These are phyloP conservation scores for Pempheris klunzingeri DNA, from an alignment of 2,797 vertebrate species.

Conservation along the genomic window DNA sequence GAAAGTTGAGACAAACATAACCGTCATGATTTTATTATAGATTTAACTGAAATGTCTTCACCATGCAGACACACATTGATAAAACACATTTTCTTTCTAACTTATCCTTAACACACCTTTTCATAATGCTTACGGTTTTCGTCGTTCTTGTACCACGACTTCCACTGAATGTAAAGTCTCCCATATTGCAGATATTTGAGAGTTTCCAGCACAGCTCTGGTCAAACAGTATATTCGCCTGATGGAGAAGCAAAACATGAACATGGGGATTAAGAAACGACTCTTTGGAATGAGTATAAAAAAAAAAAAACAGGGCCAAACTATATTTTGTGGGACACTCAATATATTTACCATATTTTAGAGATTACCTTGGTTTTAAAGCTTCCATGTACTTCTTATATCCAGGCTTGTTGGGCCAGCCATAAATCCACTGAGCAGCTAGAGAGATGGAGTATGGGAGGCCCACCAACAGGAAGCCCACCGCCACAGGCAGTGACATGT, in stretches of 20 bases:
- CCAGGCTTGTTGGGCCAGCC: slow-evolving; percentile 85
- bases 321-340: background rate
- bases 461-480: slow-evolving; percentile 77
- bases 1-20: background rate
- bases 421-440: slow-evolving; percentile 81
- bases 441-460: slow-evolving; percentile 80
- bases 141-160: slow-evolving; percentile 81
- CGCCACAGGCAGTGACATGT: slow-evolving; percentile 75
- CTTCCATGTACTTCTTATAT: slow-evolving; percentile 84
- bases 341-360: background rate
- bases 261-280: background rate
- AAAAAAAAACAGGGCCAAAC: background rate
- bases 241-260: slow-evolving; percentile 1
- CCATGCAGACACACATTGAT: background rate
- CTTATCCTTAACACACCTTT: slow-evolving; percentile 70
- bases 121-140: slow-evolving; percentile 79
- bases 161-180: slow-evolving; percentile 83
- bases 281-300: background rate
- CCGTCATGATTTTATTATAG: background rate
- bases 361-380: slow-evolving; percentile 82
- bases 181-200: slow-evolving; percentile 84
- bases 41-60: background rate
- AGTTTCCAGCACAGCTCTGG: slow-evolving; percentile 79
- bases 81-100: background rate
- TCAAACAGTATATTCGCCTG: slow-evolving; percentile 82